Conservation (phyloP, 2,888 invertebrate species). For the Dryomyza anilis region DNA sequence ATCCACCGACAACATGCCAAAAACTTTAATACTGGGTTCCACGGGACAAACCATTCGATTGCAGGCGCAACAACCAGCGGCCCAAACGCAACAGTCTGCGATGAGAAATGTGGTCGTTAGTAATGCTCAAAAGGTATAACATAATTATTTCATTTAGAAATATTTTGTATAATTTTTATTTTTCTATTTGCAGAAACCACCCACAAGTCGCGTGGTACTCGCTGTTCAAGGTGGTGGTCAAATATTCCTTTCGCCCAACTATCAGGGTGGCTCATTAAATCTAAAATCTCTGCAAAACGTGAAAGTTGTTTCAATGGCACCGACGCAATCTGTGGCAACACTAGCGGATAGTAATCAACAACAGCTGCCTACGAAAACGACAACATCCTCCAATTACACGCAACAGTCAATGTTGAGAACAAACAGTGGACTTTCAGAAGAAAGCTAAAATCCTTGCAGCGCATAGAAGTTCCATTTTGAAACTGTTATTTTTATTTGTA, state of each 20-base stretch:
- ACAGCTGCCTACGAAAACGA: constrained; percentile 38
- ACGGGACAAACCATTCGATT: constrained; percentile 55
- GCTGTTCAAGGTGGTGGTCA: constrained; percentile 66
- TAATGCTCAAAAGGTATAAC: constrained; percentile 32
- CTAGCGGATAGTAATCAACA: too few species aligned
- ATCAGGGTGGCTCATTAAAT: constrained; percentile 67
- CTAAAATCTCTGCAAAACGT: constrained; percentile 68
- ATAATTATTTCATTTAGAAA: neutral
- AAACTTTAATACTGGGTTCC: constrained; percentile 53
- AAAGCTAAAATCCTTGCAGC: constrained; percentile 12
- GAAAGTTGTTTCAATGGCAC: constrained; percentile 67
- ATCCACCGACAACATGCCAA: constrained; percentile 38
- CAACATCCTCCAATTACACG: constrained; percentile 38
- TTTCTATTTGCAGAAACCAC: too few species aligned
- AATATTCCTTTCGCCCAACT: constrained; percentile 67
- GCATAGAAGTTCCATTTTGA: constrained; percentile 10
- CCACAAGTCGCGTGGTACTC: constrained; percentile 62
- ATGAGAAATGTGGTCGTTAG: constrained; percentile 27
- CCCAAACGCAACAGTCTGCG: neutral
- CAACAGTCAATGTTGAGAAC: constrained; percentile 33
- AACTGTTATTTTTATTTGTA: constrained; percentile 7
- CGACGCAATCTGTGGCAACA: constrained; percentile 47
- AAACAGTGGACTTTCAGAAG: constrained; percentile 32
- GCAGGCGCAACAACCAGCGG: constrained; percentile 33
- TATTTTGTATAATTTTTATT: too few species aligned